Evolutionary conservation across 1,140 invertebrate species (phyloP), one percentile per base, ranked within the genome.

Genomic region (Cydia splendana): DNA sequence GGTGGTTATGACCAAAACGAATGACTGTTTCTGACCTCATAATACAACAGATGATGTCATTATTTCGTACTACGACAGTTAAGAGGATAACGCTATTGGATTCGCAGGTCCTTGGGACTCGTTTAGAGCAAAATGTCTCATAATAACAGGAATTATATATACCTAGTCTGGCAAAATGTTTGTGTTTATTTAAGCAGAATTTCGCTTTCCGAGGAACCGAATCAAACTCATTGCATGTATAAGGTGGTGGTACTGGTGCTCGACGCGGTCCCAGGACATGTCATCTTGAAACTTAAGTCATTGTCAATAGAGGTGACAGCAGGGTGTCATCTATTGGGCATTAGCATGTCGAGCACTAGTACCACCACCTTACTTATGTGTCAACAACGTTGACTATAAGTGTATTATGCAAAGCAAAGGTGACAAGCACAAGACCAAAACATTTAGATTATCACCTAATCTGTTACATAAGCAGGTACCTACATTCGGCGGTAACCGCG

Each of bases 381-480:
- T 45, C 42, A 45, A 45, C 42, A 12, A 48, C 45, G 13, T 48
- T 7, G 15, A 48, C 45, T 48, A 0, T 48, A 4, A 48, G 13
- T 15, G 3, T 48, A 48, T 12, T 45, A 45, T 45, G 10, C 42
- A 45, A 13, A 45, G 4, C n/a, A 53, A 53, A 53, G 51, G 3
- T 53, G 51, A n/a, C 51, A 53, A 57, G n/a, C n/a, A 18, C 2
- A 10, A 24, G 20, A n/a, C 20, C 9, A 62, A 62, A 62, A 62
- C 20, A 62, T 24, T 24, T 7, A 10, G 85, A 87, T 87, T 88
- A 85, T 84, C 85, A 85, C 88, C 84, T 86, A 88, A 88, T 87
- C 84, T 75, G 79, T 92, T 91, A 91, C 82, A 83, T 90, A 92
- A 92, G 81, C 80, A 82, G 81, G 79, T 82, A 85, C 24, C 24